Evolutionary conservation across 1,140 invertebrate species (phyloP).

Genomic region (Halesus radiatus): DNA sequence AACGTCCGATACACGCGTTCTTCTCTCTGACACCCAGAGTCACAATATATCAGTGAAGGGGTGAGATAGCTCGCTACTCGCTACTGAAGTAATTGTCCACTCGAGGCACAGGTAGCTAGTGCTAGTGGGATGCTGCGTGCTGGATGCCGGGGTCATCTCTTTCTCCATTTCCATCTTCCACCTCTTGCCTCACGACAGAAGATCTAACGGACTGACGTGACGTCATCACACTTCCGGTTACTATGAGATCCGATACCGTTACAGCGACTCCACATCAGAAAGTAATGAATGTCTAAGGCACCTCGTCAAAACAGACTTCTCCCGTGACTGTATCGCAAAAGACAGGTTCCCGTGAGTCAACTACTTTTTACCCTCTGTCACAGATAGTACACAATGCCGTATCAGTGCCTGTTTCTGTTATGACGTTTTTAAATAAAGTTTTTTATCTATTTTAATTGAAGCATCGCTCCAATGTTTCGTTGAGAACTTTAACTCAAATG

Average conservation of each 20-base stretch:
- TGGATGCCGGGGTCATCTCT: neutral
- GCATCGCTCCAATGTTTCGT: too few relatives aligned
- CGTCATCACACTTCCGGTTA: constrained; percentile 3
- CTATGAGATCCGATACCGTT: constrained; percentile 11
- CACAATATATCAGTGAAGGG: neutral
- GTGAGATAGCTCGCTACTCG: too few relatives aligned
- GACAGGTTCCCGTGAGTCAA: neutral
- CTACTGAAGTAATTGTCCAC: neutral
- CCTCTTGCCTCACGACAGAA: neutral
- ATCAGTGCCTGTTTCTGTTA: too few relatives aligned
- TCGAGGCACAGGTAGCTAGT: neutral
- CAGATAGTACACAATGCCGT: too few relatives aligned
- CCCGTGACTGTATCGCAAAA: neutral
- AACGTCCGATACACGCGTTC: neutral
- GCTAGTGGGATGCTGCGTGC: neutral
- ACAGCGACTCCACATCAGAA: neutral
- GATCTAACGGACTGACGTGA: neutral
- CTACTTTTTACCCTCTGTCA: neutral
- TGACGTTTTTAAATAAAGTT: too few relatives aligned
- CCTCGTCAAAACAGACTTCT: neutral
- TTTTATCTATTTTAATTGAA: too few relatives aligned
- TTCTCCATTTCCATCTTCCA: too few relatives aligned
- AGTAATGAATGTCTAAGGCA: neutral
- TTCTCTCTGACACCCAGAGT: neutral
- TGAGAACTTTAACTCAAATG: too few relatives aligned